Evolutionary conservation across 2,888 invertebrate species (phyloP).

Genomic region (Ametastegia equiseti): DNA sequence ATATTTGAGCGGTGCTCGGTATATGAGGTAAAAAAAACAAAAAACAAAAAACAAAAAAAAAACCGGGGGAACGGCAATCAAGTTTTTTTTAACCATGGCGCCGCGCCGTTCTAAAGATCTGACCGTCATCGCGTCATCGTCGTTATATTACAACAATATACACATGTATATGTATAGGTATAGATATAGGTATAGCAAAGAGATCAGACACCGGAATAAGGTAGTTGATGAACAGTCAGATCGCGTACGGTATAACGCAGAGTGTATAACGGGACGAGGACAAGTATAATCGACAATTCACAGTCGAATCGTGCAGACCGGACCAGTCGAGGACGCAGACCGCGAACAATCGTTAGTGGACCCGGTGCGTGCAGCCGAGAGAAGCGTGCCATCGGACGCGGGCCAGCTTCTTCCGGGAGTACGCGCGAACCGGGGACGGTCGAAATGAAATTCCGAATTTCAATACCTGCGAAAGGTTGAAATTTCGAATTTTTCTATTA

Average conservation of each 20-base stretch:
- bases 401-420: slow-evolving; percentile 22
- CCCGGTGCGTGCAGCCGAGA: not conserved
- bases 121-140: not conserved
- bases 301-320: slow-evolving; percentile 19
- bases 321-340: slow-evolving; percentile 18
- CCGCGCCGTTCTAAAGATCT: not conserved
- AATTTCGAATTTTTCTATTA: no score
- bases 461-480: no score
- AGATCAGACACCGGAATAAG: slow-evolving; percentile 25
- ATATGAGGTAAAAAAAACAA: no score
- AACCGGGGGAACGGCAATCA: not conserved
- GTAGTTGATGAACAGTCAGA: slow-evolving; percentile 26
- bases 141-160: not conserved
- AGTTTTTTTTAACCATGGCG: not conserved
- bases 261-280: slow-evolving; percentile 30
- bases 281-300: slow-evolving; percentile 22
- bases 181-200: no score
- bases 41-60: no score
- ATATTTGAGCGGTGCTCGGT: not conserved
- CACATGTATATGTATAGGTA: no score
- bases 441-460: no score
- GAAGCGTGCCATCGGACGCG: slow-evolving; percentile 19
- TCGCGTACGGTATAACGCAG: slow-evolving; percentile 12
- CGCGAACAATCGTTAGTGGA: slow-evolving; percentile 1
- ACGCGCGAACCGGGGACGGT: not conserved